Evolutionary conservation across 2,797 vertebrate genomes (phyloP).

Genomic region (Discoglossus pictus): DNA sequence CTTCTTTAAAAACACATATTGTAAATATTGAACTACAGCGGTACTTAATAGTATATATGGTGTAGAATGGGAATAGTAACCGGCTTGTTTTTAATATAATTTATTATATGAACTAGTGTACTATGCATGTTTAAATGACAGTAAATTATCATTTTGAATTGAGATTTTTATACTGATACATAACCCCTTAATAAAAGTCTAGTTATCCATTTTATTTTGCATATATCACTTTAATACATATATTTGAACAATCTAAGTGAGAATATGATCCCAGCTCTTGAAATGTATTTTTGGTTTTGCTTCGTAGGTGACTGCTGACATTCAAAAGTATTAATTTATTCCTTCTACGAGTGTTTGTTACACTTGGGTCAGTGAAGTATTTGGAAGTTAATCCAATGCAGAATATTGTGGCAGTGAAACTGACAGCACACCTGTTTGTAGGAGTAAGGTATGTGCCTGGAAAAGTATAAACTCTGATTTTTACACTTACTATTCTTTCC

Average conservation of each 20-base stretch:
- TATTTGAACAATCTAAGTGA: slow-evolving; percentile 2
- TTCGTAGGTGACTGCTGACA: slow-evolving; percentile 14
- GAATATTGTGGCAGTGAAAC: neutral
- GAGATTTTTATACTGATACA: neutral
- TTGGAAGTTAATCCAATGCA: slow-evolving; percentile 6
- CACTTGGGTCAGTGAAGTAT: neutral
- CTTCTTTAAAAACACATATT: too few relatives aligned
- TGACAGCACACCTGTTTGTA: slow-evolving; percentile 23
- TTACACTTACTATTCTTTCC: slow-evolving; percentile 13
- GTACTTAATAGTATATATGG: too few relatives aligned
- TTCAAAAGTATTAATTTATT: slow-evolving; percentile 1
- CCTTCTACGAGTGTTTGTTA: slow-evolving; percentile 10
- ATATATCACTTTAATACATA: neutral
- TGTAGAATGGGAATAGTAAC: too few relatives aligned
- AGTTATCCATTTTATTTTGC: slow-evolving; percentile 2
- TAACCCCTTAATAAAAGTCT: neutral
- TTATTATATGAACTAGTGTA: too few relatives aligned
- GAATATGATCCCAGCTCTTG: neutral
- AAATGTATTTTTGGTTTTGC: neutral
- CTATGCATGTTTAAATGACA: neutral
- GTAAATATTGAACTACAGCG: too few relatives aligned
- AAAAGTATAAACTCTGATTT: slow-evolving; percentile 1
- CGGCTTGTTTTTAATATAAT: too few relatives aligned
- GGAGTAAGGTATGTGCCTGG: neutral
- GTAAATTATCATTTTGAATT: slow-evolving; percentile 6